These are phyloP conservation scores for Troides oblongomaculatus DNA, from an alignment of 2,888 invertebrate species.

Conservation along the genomic window DNA sequence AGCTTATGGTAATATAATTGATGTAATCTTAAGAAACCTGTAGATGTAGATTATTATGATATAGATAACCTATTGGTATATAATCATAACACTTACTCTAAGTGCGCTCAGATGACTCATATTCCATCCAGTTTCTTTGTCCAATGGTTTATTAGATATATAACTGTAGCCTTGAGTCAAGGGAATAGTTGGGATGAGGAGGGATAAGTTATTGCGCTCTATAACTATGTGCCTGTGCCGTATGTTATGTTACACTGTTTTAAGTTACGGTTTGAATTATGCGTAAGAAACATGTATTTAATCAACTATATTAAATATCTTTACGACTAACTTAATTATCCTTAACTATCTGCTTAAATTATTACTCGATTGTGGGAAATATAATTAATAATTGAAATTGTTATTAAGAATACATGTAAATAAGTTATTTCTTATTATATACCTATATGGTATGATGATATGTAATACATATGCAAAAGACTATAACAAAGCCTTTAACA, in stretches of 20 bases:
- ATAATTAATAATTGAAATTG: background rate
- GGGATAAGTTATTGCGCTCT: conserved; percentile 77
- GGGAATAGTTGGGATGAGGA: conserved; percentile 77
- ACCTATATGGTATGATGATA: no score
- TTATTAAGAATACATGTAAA: background rate
- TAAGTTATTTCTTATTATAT: no score
- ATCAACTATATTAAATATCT: conserved; percentile 33
- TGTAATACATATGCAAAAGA: no score
- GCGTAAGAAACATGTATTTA: conserved; percentile 37
- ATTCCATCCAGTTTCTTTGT: conserved; percentile 46
- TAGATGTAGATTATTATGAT: no score
- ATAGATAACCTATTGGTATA: no score
- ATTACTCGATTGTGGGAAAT: background rate
- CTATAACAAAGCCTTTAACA: no score
- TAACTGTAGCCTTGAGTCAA: conserved; percentile 67
- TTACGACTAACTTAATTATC: conserved; percentile 10
- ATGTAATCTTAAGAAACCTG: no score
- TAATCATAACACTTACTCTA: background rate
- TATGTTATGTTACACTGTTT: conserved; percentile 73
- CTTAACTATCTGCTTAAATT: conserved; percentile 2
- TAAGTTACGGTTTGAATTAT: conserved; percentile 59
- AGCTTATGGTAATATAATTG: no score
- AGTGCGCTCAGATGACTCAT: conserved; percentile 23
- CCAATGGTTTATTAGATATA: conserved; percentile 52
- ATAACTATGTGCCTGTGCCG: conserved; percentile 74